Percentiles rank a stretch among this genome's conserved stretches.
Conservation (phyloP, 1,140 invertebrate genomes). For the Zaprionus africanus region DNA sequence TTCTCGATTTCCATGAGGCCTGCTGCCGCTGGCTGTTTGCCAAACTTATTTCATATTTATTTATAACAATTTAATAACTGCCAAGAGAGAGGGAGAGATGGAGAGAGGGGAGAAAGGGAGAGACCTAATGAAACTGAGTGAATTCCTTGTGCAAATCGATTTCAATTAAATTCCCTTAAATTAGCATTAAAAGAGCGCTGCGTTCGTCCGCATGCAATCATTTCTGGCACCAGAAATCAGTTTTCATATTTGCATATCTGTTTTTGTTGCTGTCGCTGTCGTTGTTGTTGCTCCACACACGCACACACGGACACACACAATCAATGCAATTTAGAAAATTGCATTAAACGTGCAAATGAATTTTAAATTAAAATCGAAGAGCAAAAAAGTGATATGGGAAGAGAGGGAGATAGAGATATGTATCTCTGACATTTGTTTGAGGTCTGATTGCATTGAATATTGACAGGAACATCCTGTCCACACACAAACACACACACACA, state of each 20-base stretch:
- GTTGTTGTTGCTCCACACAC: conserved; percentile 7
- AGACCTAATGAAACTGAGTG: conserved; percentile 47
- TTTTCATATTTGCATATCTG: conserved; percentile 43
- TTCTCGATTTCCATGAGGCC: conserved; percentile 42
- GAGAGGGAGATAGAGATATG: conserved; percentile 15
- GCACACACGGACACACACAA: conserved; percentile 9
- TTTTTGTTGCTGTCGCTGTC: conserved; percentile 8
- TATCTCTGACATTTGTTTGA: conserved; percentile 30
- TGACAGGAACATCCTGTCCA: neutral
- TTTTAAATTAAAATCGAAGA: conserved; percentile 62
- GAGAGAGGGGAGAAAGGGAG: conserved; percentile 7
- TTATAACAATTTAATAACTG: conserved; percentile 66
- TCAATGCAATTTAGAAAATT: conserved; percentile 79
- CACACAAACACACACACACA: neutral
- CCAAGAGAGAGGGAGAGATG: conserved; percentile 7
- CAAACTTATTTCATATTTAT: conserved; percentile 56
- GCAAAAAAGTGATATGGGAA: conserved; percentile 13
- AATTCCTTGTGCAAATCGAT: conserved; percentile 29
- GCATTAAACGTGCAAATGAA: conserved; percentile 66
- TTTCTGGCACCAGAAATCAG: conserved; percentile 49
- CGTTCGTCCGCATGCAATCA: conserved; percentile 54
- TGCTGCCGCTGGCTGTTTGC: conserved; percentile 51
- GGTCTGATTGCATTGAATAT: conserved; percentile 35
- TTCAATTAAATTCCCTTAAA: conserved; percentile 71
- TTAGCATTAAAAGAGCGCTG: conserved; percentile 62